These are phyloP conservation scores for Phalera bucephala DNA, from an alignment of 2,888 invertebrate genomes.

Conservation along the genomic window DNA sequence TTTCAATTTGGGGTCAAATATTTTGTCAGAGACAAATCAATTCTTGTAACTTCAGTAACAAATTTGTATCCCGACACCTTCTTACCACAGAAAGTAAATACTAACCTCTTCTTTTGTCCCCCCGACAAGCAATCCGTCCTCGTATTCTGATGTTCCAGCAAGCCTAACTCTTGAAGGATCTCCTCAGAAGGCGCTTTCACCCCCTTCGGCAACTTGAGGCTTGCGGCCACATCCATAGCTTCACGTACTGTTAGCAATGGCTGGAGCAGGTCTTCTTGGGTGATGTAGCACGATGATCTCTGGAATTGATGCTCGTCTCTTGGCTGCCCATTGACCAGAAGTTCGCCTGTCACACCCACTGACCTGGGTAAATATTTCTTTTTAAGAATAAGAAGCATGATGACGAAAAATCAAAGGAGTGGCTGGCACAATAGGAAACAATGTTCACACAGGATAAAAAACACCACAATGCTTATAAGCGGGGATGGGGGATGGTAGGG, in stretches of 20 bases:
- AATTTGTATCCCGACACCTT: no score
- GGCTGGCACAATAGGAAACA: no score
- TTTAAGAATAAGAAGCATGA: no score
- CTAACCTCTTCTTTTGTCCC: slow-evolving; percentile 88
- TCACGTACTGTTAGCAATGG: slow-evolving; percentile 89
- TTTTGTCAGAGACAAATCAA: no score
- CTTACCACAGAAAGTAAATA: no score
- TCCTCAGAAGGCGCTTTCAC: slow-evolving; percentile 69
- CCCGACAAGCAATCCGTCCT: slow-evolving; percentile 86
- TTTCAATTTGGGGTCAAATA: no score
- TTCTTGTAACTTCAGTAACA: no score
- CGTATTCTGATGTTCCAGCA: slow-evolving; percentile 85
- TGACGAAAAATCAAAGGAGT: no score
- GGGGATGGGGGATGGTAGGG: no score
- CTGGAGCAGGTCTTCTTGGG: slow-evolving; percentile 89
- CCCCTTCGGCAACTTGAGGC: slow-evolving; percentile 86
- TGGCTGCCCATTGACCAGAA: slow-evolving; percentile 85
- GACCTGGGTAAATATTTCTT: slow-evolving; percentile 82
- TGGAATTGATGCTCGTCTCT: slow-evolving; percentile 86
- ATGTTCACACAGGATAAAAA: no score
- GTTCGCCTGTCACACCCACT: slow-evolving; percentile 85
- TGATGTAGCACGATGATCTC: slow-evolving; percentile 91
- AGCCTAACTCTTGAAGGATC: slow-evolving; percentile 85
- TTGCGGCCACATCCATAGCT: slow-evolving; percentile 90
- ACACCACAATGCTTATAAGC: no score